These are phyloP conservation scores for Cepphus grylle DNA, from an alignment of 2,113 vertebrate species.

Conservation along the genomic window DNA sequence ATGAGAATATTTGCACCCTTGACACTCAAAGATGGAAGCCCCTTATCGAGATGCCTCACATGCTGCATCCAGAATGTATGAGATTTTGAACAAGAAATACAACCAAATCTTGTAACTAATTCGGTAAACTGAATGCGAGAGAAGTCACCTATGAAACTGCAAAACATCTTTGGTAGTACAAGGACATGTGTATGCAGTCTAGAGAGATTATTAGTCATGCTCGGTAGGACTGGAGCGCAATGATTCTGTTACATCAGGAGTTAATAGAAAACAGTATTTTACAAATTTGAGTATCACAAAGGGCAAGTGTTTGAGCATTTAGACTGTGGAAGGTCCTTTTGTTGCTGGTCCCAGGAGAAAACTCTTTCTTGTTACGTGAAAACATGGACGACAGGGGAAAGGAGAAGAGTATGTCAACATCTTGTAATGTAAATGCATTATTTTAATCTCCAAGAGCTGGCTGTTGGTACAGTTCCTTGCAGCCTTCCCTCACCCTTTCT, in stretches of 20 bases:
- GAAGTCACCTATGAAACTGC: not conserved
- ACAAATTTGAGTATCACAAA: not conserved
- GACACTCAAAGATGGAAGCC: not conserved
- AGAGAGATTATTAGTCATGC: not conserved
- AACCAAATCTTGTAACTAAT: not conserved
- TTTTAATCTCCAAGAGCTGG: not conserved
- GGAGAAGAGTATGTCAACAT: not conserved
- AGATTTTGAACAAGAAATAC: not conserved
- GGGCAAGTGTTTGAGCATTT: not conserved
- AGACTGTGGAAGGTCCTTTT: not conserved
- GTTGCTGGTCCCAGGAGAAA: not conserved
- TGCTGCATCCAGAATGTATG: not conserved
- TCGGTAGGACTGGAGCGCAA: not conserved
- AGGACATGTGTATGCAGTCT: not conserved
- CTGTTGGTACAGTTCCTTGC: not conserved
- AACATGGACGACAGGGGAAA: not conserved
- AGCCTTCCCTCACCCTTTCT: not conserved
- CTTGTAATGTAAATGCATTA: not conserved
- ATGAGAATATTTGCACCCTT: not conserved
- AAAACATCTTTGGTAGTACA: not conserved
- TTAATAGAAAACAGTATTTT: not conserved
- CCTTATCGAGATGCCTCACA: not conserved
- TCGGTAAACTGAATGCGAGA: not conserved
- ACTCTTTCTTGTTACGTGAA: not conserved
- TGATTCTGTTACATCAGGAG: not conserved